Evolutionary conservation across 2,797 vertebrate genomes (phyloP).

Genomic region (Eulemur mongoz): DNA sequence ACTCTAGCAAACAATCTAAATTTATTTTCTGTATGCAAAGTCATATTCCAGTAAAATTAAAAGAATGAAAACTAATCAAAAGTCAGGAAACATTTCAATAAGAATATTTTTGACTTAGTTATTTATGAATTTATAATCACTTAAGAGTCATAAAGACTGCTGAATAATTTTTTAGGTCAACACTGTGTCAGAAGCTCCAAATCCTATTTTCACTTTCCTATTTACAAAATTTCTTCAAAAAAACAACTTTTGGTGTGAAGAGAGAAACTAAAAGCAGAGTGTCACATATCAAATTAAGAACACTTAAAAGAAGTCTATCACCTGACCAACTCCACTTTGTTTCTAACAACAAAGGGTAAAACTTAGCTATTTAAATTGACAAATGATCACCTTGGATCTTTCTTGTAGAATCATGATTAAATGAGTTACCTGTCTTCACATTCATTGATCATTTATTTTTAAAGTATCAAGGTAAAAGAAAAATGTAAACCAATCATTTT

Average conservation of each 20-base stretch:
- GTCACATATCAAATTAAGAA: not conserved
- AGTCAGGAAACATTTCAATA: not conserved
- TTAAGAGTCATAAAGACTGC: not conserved
- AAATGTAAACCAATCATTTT: not conserved
- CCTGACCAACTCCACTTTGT: not conserved
- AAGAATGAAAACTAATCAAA: not conserved
- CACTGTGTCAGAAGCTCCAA: not conserved
- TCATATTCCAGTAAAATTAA: not conserved
- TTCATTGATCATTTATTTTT: not conserved
- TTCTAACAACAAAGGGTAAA: not conserved
- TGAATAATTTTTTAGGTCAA: not conserved
- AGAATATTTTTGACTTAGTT: not conserved
- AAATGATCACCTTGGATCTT: not conserved
- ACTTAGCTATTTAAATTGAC: not conserved
- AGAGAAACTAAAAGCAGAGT: not conserved
- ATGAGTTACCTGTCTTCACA: not conserved
- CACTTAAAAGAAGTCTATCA: not conserved
- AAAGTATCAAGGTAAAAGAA: not conserved
- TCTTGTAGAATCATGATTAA: not conserved
- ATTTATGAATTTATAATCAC: not conserved
- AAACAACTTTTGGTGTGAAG: not conserved
- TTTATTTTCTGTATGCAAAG: not conserved
- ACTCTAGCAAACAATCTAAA: not conserved
- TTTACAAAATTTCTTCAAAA: conserved; percentile 27
- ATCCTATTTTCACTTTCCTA: not conserved